Evolutionary conservation across 2,888 invertebrate species (phyloP).

Genomic region (Macaria liturata): DNA sequence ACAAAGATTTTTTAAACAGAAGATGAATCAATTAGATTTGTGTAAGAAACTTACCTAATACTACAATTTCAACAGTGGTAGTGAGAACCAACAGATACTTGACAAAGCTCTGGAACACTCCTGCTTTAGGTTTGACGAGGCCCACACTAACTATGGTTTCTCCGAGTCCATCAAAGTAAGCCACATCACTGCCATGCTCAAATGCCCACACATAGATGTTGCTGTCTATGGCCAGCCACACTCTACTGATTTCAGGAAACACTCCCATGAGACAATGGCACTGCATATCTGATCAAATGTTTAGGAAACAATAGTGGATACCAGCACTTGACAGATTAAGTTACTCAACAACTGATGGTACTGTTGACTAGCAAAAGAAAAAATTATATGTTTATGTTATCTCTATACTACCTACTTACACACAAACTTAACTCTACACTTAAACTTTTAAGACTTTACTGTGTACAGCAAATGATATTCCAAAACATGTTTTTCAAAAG

Average conservation of each 20-base stretch:
- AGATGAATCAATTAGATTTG: no score
- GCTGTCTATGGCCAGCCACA: conserved; percentile 98
- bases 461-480: no score
- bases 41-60: conserved; percentile 86
- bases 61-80: conserved; percentile 97
- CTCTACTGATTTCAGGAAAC: conserved; percentile 97
- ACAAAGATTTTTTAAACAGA: no score
- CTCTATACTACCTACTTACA: no score
- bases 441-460: no score
- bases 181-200: conserved; percentile 96
- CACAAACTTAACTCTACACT: no score
- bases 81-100: conserved; percentile 95
- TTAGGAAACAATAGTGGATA: conserved; percentile 38
- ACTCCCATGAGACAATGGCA: conserved; percentile 98
- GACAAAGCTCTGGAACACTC: conserved; percentile 95
- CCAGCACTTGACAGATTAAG: no score
- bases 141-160: conserved; percentile 98
- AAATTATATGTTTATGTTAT: no score
- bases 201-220: conserved; percentile 99
- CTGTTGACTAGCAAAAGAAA: no score
- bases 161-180: conserved; percentile 97
- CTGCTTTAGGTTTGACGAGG: conserved; percentile 92
- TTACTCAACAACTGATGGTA: no score
- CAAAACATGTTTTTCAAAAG: conserved; percentile 65
- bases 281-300: conserved; percentile 89